Evolutionary conservation across 1,140 invertebrate species (phyloP).

Genomic region (Aethina tumida): DNA sequence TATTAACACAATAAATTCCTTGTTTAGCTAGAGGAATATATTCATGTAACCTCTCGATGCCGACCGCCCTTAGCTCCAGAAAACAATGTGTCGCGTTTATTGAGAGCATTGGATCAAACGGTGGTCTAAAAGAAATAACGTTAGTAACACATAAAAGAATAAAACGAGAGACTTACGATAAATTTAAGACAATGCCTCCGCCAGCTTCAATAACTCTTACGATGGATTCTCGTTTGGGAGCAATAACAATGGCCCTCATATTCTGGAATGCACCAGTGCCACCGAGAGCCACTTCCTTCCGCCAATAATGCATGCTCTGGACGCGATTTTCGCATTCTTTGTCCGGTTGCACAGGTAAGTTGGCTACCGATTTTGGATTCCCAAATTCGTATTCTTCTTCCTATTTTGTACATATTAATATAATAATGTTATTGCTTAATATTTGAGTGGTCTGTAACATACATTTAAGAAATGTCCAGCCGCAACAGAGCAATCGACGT

Average conservation of each 20-base stretch:
- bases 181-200: conserved; percentile 52
- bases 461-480: conserved; percentile 58
- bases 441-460: no score
- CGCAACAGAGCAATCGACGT: conserved; percentile 55
- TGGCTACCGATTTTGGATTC: conserved; percentile 46
- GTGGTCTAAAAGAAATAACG: conserved; percentile 23
- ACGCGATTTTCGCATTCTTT: conserved; percentile 43
- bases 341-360: conserved; percentile 35
- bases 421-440: no score
- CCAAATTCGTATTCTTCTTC: conserved; percentile 72
- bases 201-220: conserved; percentile 61
- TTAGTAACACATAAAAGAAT: conserved; percentile 4
- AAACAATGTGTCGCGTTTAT: conserved; percentile 32
- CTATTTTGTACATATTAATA: no score
- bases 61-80: conserved; percentile 22
- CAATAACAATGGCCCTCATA: conserved; percentile 60
- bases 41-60: conserved; percentile 18
- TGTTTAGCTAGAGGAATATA: conserved; percentile 26
- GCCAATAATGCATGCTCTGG: conserved; percentile 54
- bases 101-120: conserved; percentile 23
- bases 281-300: conserved; percentile 37
- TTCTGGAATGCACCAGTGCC: conserved; percentile 52
- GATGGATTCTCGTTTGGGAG: conserved; percentile 52
- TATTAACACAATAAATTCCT: conserved; percentile 30
- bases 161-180: conserved; percentile 23